Percentiles rank a stretch among this genome's conserved stretches.
phyloP scores from a whole-genome alignment of 2,888 invertebrate species.

The Gnatocerus cornutus region DNA sequence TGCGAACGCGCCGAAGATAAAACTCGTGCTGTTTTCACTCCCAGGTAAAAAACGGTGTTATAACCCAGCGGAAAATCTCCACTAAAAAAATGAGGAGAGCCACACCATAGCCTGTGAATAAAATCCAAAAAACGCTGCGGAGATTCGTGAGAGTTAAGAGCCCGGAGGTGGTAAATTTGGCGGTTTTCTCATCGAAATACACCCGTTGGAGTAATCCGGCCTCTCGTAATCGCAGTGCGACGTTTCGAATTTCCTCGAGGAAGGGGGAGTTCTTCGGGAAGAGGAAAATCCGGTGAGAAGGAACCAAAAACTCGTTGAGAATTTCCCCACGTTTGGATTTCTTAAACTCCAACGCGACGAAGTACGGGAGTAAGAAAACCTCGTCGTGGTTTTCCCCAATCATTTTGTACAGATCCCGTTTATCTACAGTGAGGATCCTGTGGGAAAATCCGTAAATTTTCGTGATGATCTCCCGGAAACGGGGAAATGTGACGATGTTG shows the following conservation, averaged over 20 bases:
- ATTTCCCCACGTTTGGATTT: conserved; percentile 5
- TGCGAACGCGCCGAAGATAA: not conserved
- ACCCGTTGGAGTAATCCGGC: not conserved
- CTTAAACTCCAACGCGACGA: conserved; percentile 15
- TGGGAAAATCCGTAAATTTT: not conserved
- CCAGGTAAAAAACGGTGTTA: too few relatives aligned
- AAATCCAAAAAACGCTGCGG: conserved; percentile 16
- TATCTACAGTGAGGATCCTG: not conserved
- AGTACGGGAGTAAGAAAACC: conserved; percentile 4
- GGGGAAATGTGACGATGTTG: not conserved
- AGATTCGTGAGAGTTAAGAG: conserved; percentile 9
- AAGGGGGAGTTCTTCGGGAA: conserved; percentile 10
- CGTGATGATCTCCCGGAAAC: not conserved
- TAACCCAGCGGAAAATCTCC: not conserved
- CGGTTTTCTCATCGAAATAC: not conserved
- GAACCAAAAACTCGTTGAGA: conserved; percentile 8
- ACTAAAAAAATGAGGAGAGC: conserved; percentile 21
- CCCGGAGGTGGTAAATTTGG: too few relatives aligned
- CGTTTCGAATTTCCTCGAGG: conserved; percentile 8
- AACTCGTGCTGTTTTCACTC: not conserved
- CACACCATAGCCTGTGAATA: not conserved
- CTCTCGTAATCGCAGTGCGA: conserved; percentile 5
- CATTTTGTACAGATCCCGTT: conserved; percentile 9
- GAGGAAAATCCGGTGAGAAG: conserved; percentile 12
- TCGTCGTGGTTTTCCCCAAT: not conserved